Evolutionary conservation across 2,797 vertebrate genomes (phyloP).

Genomic region (Halcyon badia): DNA sequence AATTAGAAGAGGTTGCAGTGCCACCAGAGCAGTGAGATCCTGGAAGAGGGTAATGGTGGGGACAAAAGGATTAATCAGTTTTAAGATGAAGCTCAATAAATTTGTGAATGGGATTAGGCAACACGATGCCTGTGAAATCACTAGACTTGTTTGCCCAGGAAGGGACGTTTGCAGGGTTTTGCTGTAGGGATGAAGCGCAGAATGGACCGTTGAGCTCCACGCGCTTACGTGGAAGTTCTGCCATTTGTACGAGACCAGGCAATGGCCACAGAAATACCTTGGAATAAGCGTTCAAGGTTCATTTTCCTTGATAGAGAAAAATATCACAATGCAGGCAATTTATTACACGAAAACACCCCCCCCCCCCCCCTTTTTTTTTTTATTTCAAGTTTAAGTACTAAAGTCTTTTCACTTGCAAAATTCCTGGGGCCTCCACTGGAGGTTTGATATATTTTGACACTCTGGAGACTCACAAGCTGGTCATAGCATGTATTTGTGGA

Average conservation of each 20-base stretch:
- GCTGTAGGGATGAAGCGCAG: not conserved
- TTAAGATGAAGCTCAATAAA: not conserved
- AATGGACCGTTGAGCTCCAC: not conserved
- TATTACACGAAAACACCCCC: not conserved
- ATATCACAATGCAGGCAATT: not conserved
- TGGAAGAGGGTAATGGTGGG: not conserved
- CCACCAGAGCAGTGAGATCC: not conserved
- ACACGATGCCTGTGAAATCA: not conserved
- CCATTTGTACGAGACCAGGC: not conserved
- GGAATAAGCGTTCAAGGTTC: not conserved
- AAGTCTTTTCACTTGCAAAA: not conserved
- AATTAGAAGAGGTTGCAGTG: not conserved
- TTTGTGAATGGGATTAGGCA: not conserved
- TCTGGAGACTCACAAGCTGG: not conserved
- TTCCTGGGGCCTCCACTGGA: not conserved
- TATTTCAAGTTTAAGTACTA: not conserved
- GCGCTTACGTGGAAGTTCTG: not conserved
- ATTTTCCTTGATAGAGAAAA: not conserved
- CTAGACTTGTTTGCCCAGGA: not conserved
- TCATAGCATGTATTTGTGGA: not conserved
- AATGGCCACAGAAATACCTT: not conserved
- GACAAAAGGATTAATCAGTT: not conserved
- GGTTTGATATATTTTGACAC: not conserved
- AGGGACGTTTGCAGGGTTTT: not conserved
- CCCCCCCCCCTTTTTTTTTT: not conserved